These are phyloP conservation scores for Dermatemys mawii DNA, from an alignment of 2,113 vertebrate species.

Conservation along the genomic window DNA sequence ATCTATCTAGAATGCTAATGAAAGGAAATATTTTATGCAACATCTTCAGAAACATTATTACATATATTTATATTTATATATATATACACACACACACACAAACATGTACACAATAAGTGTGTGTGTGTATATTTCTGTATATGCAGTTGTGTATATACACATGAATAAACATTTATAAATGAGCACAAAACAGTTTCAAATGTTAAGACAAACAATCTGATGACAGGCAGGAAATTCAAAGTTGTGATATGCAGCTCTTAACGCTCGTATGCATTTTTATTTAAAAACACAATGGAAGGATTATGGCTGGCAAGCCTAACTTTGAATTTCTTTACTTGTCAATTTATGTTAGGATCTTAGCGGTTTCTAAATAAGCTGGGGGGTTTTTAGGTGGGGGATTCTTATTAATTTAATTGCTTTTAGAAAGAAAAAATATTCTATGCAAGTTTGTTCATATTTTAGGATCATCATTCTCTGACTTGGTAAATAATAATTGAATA, in stretches of 20 bases:
- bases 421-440: not conserved
- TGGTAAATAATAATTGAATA: not conserved
- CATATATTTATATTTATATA: slow-evolving; percentile 23
- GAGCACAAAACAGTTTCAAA: slow-evolving; percentile 29
- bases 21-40: slow-evolving; percentile 55
- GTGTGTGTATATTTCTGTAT: slow-evolving; percentile 50
- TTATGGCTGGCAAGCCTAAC: not conserved
- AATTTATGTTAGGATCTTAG: not conserved
- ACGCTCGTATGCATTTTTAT: not conserved
- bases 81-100: slow-evolving; percentile 66
- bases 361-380: not conserved
- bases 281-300: not conserved
- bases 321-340: slow-evolving; percentile 21
- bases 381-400: rapidly evolving
- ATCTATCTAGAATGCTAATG: not conserved
- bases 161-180: slow-evolving; percentile 21
- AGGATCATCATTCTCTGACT: not conserved
- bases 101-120: too few relatives aligned
- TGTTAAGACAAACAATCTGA: slow-evolving; percentile 10
- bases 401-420: not conserved
- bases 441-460: not conserved
- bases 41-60: slow-evolving; percentile 49
- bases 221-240: slow-evolving; percentile 47
- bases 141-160: slow-evolving; percentile 16
- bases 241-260: slow-evolving; percentile 2